Percentiles rank a stretch among this genome's conserved stretches.
These are phyloP conservation scores for Synaphobranchus kaupii DNA, from an alignment of 2,797 vertebrate species.

Conservation along the genomic window DNA sequence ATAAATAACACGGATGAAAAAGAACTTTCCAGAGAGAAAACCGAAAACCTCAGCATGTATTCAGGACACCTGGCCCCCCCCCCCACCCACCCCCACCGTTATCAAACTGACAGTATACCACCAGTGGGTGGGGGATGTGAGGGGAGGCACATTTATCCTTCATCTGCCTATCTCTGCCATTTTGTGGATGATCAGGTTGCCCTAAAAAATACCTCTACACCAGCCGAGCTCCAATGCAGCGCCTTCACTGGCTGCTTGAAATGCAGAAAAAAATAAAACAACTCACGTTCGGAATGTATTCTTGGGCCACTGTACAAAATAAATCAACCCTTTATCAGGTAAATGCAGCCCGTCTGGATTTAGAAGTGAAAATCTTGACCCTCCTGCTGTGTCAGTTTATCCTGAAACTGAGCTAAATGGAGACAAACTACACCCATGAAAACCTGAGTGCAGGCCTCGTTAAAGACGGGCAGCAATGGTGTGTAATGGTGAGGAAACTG, in stretches of 20 bases:
- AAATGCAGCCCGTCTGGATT: conserved; percentile 32
- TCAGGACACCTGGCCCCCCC: background rate
- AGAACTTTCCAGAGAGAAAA: background rate
- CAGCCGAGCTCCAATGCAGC: background rate
- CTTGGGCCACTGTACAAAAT: conserved; percentile 32
- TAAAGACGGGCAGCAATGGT: background rate
- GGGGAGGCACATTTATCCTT: too few species aligned
- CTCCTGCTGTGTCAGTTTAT: conserved; percentile 50
- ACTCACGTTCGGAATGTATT: conserved; percentile 32
- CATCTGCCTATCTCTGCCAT: background rate
- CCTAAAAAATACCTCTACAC: conserved; percentile 5
- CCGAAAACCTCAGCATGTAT: background rate
- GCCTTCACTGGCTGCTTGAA: background rate
- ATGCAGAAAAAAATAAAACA: background rate
- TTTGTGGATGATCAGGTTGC: background rate
- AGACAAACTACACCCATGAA: conserved; percentile 30
- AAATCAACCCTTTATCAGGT: conserved; percentile 34
- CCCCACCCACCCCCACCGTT: background rate
- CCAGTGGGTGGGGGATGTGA: too few species aligned
- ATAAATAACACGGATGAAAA: background rate
- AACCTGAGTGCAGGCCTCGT: conserved; percentile 35
- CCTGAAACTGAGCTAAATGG: conserved; percentile 59
- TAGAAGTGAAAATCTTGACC: conserved; percentile 41
- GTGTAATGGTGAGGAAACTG: too few species aligned
- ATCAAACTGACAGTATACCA: background rate